A percentile compares a stretch with the other conserved stretches of the same genome.
These are phyloP conservation scores for Platanista minor DNA, from an alignment of 2,113 vertebrate species.

Conservation along the genomic window DNA sequence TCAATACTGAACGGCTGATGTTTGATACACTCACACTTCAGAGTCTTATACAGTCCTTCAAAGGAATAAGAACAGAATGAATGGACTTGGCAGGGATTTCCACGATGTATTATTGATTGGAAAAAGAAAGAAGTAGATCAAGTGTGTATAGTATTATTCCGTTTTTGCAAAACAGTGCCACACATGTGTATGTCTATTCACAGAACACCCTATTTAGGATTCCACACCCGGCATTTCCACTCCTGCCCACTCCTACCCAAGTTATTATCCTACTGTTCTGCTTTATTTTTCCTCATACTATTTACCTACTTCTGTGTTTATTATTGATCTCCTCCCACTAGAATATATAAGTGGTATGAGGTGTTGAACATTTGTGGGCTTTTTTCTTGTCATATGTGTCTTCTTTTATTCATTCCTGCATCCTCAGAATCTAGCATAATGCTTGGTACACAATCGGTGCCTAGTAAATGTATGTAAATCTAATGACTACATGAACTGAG, in stretches of 20 bases:
- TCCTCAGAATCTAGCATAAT: too few species aligned
- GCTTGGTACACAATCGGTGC: not conserved
- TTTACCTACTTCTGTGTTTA: not conserved
- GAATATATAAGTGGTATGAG: not conserved
- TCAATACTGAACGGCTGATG: not conserved
- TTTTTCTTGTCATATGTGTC: not conserved
- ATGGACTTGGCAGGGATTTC: not conserved
- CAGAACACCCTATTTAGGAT: not conserved
- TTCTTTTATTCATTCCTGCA: not conserved
- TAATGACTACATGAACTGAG: not conserved
- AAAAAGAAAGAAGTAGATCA: not conserved
- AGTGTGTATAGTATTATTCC: accelerated
- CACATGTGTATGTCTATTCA: not conserved
- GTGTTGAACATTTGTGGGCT: not conserved
- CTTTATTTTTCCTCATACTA: not conserved
- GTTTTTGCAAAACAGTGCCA: not conserved
- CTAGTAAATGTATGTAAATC: not conserved
- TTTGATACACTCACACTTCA: not conserved
- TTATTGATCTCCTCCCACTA: not conserved
- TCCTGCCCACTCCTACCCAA: not conserved
- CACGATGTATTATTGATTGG: not conserved
- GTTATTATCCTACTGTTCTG: too few species aligned
- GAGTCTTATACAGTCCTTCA: not conserved
- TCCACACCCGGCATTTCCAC: not conserved
- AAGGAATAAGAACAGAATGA: not conserved